A percentile compares a stretch with the other conserved stretches of the same genome.
These are phyloP conservation scores for Liopterus haemorrhoidalis DNA, from an alignment of 2,888 invertebrate species.

Conservation along the genomic window DNA sequence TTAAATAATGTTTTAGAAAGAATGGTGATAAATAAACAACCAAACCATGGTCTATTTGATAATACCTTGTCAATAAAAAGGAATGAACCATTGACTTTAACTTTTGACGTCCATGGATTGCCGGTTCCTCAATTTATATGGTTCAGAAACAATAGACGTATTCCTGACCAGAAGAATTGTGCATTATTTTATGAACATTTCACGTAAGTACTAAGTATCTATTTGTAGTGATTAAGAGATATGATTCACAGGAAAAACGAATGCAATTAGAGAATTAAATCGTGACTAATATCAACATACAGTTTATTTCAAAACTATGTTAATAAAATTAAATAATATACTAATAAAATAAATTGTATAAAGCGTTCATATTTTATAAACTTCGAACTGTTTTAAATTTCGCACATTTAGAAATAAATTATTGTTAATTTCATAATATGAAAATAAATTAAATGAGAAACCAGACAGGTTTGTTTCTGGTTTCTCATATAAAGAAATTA, in stretches of 20 bases:
- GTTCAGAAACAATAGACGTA: slow-evolving; percentile 22
- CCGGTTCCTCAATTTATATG: slow-evolving; percentile 24
- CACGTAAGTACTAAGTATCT: slow-evolving; percentile 7
- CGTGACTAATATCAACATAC: no score
- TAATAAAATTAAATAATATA: slow-evolving; percentile 3
- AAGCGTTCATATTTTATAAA: no score
- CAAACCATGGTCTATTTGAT: slow-evolving; percentile 10
- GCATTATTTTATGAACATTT: slow-evolving; percentile 16
- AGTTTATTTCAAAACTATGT: slow-evolving; percentile 1
- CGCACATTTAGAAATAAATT: no score
- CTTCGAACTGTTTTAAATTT: no score
- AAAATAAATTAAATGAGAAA: no score
- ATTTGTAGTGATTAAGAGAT: no score
- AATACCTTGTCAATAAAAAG: slow-evolving; percentile 11
- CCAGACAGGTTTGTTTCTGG: no score
- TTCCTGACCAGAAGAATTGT: slow-evolving; percentile 15
- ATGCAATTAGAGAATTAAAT: no score
- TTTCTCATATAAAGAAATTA: no score
- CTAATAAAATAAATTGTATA: no score
- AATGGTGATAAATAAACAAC: slow-evolving; percentile 17
- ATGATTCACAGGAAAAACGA: no score
- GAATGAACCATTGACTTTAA: slow-evolving; percentile 13
- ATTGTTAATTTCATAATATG: no score
- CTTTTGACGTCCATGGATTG: slow-evolving; percentile 23
- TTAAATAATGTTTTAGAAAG: slow-evolving; percentile 16